Base-by-base conservation (phyloP, 2,888 invertebrate genomes). In the Galeopsomyia nigrocyanea region DNA sequence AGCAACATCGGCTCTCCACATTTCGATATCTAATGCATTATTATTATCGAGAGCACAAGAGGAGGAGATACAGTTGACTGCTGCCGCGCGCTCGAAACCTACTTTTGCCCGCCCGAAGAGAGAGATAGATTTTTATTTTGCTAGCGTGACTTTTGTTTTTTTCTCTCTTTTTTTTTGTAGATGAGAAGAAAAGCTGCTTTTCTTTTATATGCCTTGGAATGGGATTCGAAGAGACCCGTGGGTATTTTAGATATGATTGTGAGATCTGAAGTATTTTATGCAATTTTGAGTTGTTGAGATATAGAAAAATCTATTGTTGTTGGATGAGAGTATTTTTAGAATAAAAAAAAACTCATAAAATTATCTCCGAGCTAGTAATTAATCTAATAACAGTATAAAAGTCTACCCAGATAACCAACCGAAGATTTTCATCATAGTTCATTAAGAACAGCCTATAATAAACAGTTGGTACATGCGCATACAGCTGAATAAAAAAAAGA, bases 121-220 rank as follows among this genome's bases (percentile, higher is more conserved):
- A 7, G 13, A 39, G 39, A 39, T 3, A 39, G 7, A 39, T 39
- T 39, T 39, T 39, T 39, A 39, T 39, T 50, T 26, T 26, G 26
- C 26, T 26, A 26, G 2, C 26, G 26, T 3, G 26, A 2, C 5
- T 26, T 26, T 26, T 14, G 57, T 58, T 22, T 46, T 57, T 26
- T 62, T 61, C 51, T 66, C 51, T 57, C 46, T 63, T 53, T 70
- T 60, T 65, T 57, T 70, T 66, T 66, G 46, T 55, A n/a, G n/a
- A n/a, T 62, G 46, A 39, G 39, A 39, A 39, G 39, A 39, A 39
- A 39, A 39, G 39, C 1, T 7, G 13, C 10, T 13, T 7, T 39
- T 39, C 39, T 39, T 39, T 39, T 39, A 1, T 39, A 7, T 39
- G 39, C 13, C 31, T 13, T 9, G 13, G 39, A 39, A 39, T 10